Base-by-base conservation (phyloP, 2,888 invertebrate species). In the Polyploca ridens region DNA sequence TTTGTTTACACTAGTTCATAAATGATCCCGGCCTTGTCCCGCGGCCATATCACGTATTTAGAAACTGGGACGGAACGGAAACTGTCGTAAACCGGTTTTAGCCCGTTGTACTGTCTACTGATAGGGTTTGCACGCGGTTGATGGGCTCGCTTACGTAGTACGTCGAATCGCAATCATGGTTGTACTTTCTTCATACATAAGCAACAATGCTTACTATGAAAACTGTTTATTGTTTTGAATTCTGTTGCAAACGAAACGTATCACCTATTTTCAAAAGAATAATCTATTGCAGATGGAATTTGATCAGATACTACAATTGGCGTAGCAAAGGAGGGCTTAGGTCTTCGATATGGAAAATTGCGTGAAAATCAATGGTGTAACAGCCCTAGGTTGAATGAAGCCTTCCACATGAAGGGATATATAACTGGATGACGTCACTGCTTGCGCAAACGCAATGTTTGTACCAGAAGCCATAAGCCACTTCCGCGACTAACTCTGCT, bases 51-150 rank as follows among this genome's bases (percentile, higher is more conserved):
- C 16, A 46, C 46, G 46, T 46, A 46, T 10, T 46, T 46, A 46
- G 46, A 46, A 46, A 46, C n/a, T 46, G 46, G 46, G 46, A 46
- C 46, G 6, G 46, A 46, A 46, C 46, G n/a, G 46, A 46, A 46
- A 46, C 46, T 46, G 46, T 46, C 19, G 19, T 54, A 54, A 54
- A 54, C 54, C 54, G 54, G 54, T 54, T 54, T 19, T 54, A 54
- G 19, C 49, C 7, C 7, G 49, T 54, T 54, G 19, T 14, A 54
- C 19, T 54, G 54, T 54, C 19, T 3, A 54, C n/a, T 54, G 54
- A 54, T 54, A 54, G 54, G 10, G 19, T 16, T 49, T 16, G 49
- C 11, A 49, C 49, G 6, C 16, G 7, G 16, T 16, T 14, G 16
- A 49, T 16, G 3, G 41, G 41, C 41, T 44, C 7, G 41, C 8